Conservation (phyloP, 1,140 invertebrate genomes). For the Drosophila dunni region DNA sequence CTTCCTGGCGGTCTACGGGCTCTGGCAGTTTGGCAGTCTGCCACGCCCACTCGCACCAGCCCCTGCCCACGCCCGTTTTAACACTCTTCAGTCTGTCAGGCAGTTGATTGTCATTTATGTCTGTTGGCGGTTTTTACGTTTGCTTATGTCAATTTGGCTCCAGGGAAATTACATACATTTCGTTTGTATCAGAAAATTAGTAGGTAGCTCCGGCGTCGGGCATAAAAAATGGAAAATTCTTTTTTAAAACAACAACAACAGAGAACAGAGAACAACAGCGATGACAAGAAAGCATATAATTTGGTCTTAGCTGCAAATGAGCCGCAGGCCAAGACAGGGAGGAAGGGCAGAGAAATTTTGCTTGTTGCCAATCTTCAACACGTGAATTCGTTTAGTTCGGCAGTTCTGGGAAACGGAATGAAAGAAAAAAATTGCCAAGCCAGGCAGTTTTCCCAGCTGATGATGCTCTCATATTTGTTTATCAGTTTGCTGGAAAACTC, state of each 20-base stretch:
- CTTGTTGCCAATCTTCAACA: slow-evolving; percentile 5
- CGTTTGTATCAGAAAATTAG: slow-evolving; percentile 78
- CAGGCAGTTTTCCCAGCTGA: slow-evolving; percentile 52
- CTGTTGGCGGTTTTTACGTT: slow-evolving; percentile 79
- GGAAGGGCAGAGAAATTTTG: background rate
- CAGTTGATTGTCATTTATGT: slow-evolving; percentile 74
- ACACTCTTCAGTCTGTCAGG: slow-evolving; percentile 6
- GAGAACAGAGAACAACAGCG: slow-evolving; percentile 12
- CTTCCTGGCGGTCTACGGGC: slow-evolving; percentile 13
- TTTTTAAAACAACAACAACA: slow-evolving; percentile 25
- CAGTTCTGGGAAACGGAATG: background rate
- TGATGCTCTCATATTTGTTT: slow-evolving; percentile 75
- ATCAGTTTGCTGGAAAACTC: slow-evolving; percentile 56
- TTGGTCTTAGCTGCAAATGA: slow-evolving; percentile 68
- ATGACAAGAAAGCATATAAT: slow-evolving; percentile 59
- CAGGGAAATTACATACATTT: slow-evolving; percentile 81
- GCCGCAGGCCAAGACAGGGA: slow-evolving; percentile 42
- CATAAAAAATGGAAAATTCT: slow-evolving; percentile 40
- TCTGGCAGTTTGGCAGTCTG: background rate
- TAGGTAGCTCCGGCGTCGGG: slow-evolving; percentile 55
- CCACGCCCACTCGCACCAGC: background rate
- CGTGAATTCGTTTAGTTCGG: slow-evolving; percentile 25
- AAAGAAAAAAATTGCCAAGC: slow-evolving; percentile 8
- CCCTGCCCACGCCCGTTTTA: background rate
- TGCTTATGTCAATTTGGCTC: slow-evolving; percentile 81